Conservation (phyloP, 2,113 vertebrate genomes). For the Rutilus rutilus region DNA sequence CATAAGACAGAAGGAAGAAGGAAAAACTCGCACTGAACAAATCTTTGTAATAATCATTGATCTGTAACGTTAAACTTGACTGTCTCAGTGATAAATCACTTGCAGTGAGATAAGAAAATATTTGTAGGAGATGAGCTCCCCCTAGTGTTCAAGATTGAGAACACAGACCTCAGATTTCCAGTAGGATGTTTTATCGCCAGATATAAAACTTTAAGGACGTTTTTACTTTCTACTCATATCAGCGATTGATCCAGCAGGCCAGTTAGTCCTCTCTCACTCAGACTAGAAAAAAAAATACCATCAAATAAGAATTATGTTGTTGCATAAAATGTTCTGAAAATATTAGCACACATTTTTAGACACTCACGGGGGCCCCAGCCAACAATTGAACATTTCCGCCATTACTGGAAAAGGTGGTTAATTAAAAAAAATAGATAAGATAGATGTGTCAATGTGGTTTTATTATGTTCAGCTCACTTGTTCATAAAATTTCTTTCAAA, state of each 20-base stretch:
- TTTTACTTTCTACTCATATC: neutral
- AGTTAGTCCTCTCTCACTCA: neutral
- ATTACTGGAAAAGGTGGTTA: too few species aligned
- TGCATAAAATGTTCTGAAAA: neutral
- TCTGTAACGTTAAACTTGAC: neutral
- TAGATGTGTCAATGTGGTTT: too few species aligned
- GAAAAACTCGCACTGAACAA: neutral
- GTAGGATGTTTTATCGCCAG: neutral
- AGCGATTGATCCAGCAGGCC: neutral
- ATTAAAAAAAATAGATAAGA: too few species aligned
- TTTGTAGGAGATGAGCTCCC: neutral
- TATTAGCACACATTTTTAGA: neutral
- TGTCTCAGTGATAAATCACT: neutral
- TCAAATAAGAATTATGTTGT: neutral
- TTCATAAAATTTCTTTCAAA: too few species aligned
- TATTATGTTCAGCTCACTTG: too few species aligned
- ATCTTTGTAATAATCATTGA: neutral
- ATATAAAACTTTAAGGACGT: neutral
- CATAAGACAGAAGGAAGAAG: too few species aligned
- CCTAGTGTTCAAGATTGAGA: conserved; percentile 16
- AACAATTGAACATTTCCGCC: too few species aligned
- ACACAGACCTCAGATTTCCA: neutral
- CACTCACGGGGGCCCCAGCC: neutral
- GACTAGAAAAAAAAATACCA: neutral
- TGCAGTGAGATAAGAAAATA: neutral